Conservation (phyloP, 2,113 vertebrate genomes). For the Plectropomus leopardus region DNA sequence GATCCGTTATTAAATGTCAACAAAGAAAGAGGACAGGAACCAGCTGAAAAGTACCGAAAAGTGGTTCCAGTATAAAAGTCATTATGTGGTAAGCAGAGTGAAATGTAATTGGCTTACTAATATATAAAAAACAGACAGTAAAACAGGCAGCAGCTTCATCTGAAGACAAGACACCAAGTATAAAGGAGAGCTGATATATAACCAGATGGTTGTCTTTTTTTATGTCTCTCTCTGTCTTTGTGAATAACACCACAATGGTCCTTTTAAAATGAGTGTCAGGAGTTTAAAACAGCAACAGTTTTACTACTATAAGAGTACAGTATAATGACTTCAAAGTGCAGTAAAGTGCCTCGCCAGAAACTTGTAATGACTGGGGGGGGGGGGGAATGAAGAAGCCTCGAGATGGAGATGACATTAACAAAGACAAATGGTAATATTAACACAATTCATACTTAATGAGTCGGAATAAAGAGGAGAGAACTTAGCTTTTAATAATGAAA, state of each 20-base stretch:
- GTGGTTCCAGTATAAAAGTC: not conserved
- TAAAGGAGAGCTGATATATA: not conserved
- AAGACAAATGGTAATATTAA: constrained; percentile 72
- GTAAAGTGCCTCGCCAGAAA: constrained; percentile 20
- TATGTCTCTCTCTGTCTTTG: too few relatives aligned
- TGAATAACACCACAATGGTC: not conserved
- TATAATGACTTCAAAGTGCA: constrained; percentile 14
- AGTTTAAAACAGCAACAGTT: not conserved
- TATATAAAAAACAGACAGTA: not conserved
- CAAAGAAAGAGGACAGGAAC: not conserved
- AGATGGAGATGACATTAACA: constrained; percentile 51
- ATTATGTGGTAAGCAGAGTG: not conserved
- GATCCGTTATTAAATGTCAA: not conserved
- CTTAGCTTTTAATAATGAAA: constrained; percentile 65
- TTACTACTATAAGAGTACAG: not conserved
- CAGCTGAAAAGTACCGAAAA: not conserved
- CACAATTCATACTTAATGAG: constrained; percentile 66
- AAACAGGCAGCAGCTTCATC: not conserved
- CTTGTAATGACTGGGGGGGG: constrained; percentile 1
- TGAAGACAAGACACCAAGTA: not conserved
- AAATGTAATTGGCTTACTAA: too few relatives aligned
- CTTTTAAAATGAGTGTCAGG: not conserved
- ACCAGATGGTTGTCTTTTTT: not conserved
- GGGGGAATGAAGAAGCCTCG: constrained; percentile 5
- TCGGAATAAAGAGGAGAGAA: constrained; percentile 55